Evolutionary conservation across 2,888 invertebrate species (phyloP), one percentile per base, ranked within the genome.

Genomic region (Chrysodeixis includens): DNA sequence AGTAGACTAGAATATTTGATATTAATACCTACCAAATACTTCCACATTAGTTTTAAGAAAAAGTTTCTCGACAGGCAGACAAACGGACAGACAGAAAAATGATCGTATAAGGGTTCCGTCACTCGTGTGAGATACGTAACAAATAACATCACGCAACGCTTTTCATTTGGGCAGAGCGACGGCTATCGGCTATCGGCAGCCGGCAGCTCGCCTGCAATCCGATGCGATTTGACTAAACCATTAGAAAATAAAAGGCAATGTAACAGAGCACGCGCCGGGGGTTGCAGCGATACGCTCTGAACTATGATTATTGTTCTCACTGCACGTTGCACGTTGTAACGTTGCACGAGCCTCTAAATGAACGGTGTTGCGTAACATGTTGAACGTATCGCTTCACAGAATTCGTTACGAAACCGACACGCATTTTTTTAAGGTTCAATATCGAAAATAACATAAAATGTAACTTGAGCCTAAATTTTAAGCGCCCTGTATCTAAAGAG

Each of bases 271-370:
- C 40, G 14, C n/a, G n/a, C 5, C 40, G 5, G n/a, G 4, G n/a
- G n/a, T n/a, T 40, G n/a, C 40, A 5, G 40, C 40, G 40, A 40
- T 40, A 14, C n/a, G n/a, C n/a, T n/a, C 40, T 40, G n/a, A 40
- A 40, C 40, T 40, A 40, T 40, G 40, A 40, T 40, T 40, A 40
- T 40, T n/a, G 40, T 40, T 40, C 40, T 40, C 35, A 14, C 12
- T 12, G 35, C 4, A n/a, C n/a, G n/a, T n/a, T n/a, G n/a, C n/a
- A n/a, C n/a, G n/a, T n/a, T 40, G 40, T 40, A n/a, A 40, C n/a
- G 40, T 40, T n/a, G n/a, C 40, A 1, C 40, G 40, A 14, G n/a
- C 40, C 40, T n/a, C 6, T 6, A 6, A 40, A 40, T 6, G n/a
- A 32, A 32, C 9, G 40, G 40, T n/a, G 40, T 40, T n/a, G n/a